Evolutionary conservation across 1,140 invertebrate genomes (phyloP), one percentile per base, ranked within the genome.

Genomic region (Protaetia brevitarsis): DNA sequence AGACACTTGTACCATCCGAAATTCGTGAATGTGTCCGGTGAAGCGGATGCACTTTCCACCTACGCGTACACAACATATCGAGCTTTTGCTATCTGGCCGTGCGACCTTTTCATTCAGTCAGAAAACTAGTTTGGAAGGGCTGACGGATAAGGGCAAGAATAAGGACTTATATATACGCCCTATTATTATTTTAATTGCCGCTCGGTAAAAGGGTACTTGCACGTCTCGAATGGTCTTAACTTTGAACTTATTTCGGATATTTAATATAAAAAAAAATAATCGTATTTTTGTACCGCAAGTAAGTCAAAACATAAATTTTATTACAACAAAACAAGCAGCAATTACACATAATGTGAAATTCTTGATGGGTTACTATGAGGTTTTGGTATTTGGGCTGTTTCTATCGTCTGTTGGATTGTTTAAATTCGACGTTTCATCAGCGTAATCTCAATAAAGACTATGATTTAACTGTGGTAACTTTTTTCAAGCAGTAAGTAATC

Each of bases 161-260:
- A n/a, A n/a, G n/a, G n/a, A n/a, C 26, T 19, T 51, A 10, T 19
- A 10, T 51, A 51, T 19, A 16, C 11, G 13, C 11, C 8, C 41
- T 26, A 51, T 51, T 51, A 51, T 51, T 51, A 51, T 51, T 51
- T 51, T 51, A 51, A 51, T 51, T 51, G 41, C 41, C 41, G 21
- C 41, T 51, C 26, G 41, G 26, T 51, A 8, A 51, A 23, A 23
- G 41, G 41, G 41, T 23, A 19, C 19, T 51, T 23, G 16, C 41
- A 19, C 19, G 26, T 51, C 26, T 51, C 41, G 16, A 51, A 51
- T 51, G 19, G n/a, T 51, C 41, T 51, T 51, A 51, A 51, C 41
- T 51, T 51, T 51, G 19, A 10, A 21, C 41, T 51, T 23, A n/a
- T n/a, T n/a, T n/a, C n/a, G n/a, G 41, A 5, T 23, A 51, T 16